A percentile compares a stretch with the other conserved stretches of the same genome.
phyloP scores from a whole-genome alignment of 2,113 vertebrate species.

The Blennius ocellaris region DNA sequence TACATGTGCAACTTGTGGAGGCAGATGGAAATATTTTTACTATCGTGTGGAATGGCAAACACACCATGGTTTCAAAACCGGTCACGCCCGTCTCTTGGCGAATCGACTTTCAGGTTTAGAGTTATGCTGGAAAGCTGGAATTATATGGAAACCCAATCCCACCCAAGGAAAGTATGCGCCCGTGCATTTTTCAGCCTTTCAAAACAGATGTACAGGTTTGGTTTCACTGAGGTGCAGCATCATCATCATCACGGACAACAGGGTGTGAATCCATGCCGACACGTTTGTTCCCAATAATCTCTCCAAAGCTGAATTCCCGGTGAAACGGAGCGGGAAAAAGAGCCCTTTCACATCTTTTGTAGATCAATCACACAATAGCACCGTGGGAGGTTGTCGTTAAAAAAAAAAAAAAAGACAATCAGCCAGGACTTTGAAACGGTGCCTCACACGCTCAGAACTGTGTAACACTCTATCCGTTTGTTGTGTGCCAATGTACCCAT shows the following conservation, averaged over 20 bases:
- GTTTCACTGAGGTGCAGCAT: slow-evolving; percentile 26
- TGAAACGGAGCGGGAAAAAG: not conserved
- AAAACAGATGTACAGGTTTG: slow-evolving; percentile 55
- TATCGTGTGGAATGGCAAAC: slow-evolving; percentile 27
- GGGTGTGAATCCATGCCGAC: slow-evolving; percentile 15
- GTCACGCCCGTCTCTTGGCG: slow-evolving; percentile 53
- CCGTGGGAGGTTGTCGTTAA: not conserved
- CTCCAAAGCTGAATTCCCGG: not conserved
- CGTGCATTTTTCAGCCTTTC: slow-evolving; percentile 12
- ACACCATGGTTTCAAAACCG: slow-evolving; percentile 40
- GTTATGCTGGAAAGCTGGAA: slow-evolving; percentile 35
- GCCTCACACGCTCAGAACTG: slow-evolving; percentile 4
- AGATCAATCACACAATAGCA: slow-evolving; percentile 50
- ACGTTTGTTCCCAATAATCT: not conserved
- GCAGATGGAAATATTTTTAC: slow-evolving; percentile 11
- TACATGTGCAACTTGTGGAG: slow-evolving; percentile 8
- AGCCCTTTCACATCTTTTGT: slow-evolving; percentile 5
- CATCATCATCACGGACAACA: slow-evolving; percentile 18
- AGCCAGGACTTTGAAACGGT: slow-evolving; percentile 10
- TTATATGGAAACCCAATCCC: slow-evolving; percentile 54
- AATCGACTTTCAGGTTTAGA: slow-evolving; percentile 17
- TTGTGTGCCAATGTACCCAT: slow-evolving; percentile 6
- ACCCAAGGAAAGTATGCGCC: slow-evolving; percentile 69
- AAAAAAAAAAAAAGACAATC: not conserved
- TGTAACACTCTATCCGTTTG: not conserved